Percentiles rank a stretch among this genome's conserved stretches.
Conservation (phyloP, 2,888 invertebrate species). For the Germaria angustata region DNA sequence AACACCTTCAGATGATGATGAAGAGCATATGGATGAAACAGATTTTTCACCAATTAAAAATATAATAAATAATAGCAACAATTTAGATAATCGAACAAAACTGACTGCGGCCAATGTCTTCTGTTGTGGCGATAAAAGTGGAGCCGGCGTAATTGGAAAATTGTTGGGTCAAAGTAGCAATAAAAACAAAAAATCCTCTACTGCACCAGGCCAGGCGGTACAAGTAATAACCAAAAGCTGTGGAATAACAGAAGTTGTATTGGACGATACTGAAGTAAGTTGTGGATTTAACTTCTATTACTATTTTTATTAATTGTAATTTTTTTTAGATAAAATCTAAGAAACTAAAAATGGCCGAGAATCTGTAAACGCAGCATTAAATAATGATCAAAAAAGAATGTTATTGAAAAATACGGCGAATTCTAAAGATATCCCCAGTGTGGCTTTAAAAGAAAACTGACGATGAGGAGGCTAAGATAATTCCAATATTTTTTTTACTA, state of each 20-base stretch:
- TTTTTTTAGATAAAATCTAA: conserved; percentile 74
- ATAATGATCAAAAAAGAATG: background rate
- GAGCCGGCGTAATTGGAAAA: conserved; percentile 70
- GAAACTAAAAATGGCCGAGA: conserved; percentile 75
- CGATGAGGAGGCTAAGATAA: background rate
- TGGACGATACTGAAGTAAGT: conserved; percentile 51
- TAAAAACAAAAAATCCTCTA: conserved; percentile 26
- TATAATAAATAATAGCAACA: conserved; percentile 75
- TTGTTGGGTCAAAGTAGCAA: conserved; percentile 62
- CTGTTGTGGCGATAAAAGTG: conserved; percentile 74
- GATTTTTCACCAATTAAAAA: conserved; percentile 76
- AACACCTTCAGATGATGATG: conserved; percentile 68
- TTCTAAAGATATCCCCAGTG: conserved; percentile 1
- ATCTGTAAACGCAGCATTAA: conserved; percentile 69
- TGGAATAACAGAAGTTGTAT: conserved; percentile 32
- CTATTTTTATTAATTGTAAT: background rate
- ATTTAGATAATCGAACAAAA: conserved; percentile 73
- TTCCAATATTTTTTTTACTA: conserved; percentile 38
- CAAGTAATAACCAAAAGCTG: conserved; percentile 83
- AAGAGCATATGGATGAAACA: conserved; percentile 78
- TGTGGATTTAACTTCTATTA: background rate
- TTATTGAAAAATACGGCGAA: background rate
- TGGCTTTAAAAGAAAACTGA: background rate
- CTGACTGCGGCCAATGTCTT: conserved; percentile 73
- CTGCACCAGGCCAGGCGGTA: conserved; percentile 87